Base-by-base conservation (phyloP, 2,888 invertebrate species). In the Acronicta aceris region DNA sequence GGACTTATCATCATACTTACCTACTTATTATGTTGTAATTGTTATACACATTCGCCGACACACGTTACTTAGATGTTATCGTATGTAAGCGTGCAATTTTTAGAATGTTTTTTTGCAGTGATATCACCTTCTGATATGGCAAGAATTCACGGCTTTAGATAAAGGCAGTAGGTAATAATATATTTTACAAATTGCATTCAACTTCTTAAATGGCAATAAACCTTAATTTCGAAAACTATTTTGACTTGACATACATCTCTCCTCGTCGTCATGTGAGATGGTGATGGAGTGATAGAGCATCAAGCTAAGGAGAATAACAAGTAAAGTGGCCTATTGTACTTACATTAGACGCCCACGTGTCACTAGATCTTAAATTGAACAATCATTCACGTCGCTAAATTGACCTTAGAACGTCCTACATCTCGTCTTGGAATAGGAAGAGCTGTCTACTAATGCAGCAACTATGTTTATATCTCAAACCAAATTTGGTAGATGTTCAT, bases 361-460 rank as follows among this genome's bases (percentile, higher is more conserved):
- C 62, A 64, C 69, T 76, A 76, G 76, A 77, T 82, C 78, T 79
- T 89, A 89, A 93, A 93, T 93, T 93, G 92, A 88, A 89, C 86
- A 86, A 87, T 88, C 79, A 85, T 86, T 81, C 80, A 83, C 79
- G 72, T 76, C 81, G 81, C 77, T 81, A 82, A 87, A 85, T 87
- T 91, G 92, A 91, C 92, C 93, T 93, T 89, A 85, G 79, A 78
- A 76, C 81, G 81, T 86, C 86, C 85, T 87, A 81, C 80, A 74
- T 78, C 64, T 68, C 41, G 71, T 65, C 65, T 72, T 60, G 49
- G 52, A 62, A 71, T 67, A 72, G 65, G 70, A 77, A 65, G 68
- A 57, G 49, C 54, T 65, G 54, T 78, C 64, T 73, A 62, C 51
- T 61, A 48, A 71, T 49, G 48, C 55, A 45, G 27, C 43, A 21